Base-by-base conservation (phyloP, 2,797 vertebrate species). In the Gymnoscopelus braueri region DNA sequence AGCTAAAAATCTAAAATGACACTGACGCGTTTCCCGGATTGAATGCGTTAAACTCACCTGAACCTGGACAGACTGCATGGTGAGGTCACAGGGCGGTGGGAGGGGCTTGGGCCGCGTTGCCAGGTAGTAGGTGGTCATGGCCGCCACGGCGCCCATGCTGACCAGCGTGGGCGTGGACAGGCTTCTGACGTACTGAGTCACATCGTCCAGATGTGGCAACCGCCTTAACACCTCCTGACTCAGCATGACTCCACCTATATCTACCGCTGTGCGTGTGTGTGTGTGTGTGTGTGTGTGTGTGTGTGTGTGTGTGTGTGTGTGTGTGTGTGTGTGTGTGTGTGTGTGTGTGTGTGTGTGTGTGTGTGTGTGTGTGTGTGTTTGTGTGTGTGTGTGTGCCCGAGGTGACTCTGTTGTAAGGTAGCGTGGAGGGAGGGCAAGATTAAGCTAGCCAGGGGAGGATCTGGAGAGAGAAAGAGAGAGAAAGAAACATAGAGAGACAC, bases 81-180 rank as follows among this genome's bases (percentile, higher is more conserved):
- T 61, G 60, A 97, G 90, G 83, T 98, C 93, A 11, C 95, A 98
- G 19, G 93, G 86, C 0, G 94, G 91, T 19, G 95, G 95, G 64
- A 95, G 85, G 63, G 96, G 89, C 75, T 91, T 96, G 0, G 97
- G 95, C 63, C 96, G 93, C 0, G 95, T 97, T 39, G 95, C 94
- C 35, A 97, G 95, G 94, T 95, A 97, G 87, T 95, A 97, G 3
- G 96, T 96, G 0, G 96, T 95, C 4, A 95, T 92, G 0, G 95
- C 96, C 0, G 96, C 95, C 0, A 96, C 93, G 0, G 95, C 95
- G 0, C 97, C 96, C 0, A 97, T 85, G 69, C 96, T 95, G 91
- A 98, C 93, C 35, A 97, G 84, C 0, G 95, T 89, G 3, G 96
- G 94, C 9, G 95, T 93, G 0, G 96, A 95, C 23, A 97, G 84